phyloP scores from a whole-genome alignment of 2,888 invertebrate species.

The Sepioteuthis lessoniana region DNA sequence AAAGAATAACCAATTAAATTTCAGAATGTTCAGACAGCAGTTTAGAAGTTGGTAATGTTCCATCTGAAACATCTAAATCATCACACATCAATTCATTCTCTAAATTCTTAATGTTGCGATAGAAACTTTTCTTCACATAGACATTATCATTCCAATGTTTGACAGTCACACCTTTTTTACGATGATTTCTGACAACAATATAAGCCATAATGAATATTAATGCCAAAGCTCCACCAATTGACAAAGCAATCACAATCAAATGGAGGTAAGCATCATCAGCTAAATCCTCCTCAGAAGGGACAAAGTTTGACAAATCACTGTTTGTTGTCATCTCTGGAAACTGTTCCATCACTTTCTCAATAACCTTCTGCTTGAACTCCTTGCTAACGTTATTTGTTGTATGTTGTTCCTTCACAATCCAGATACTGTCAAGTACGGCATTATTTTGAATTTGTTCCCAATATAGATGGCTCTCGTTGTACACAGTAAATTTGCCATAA shows the following conservation, averaged over 20 bases:
- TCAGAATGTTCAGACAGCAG: slow-evolving; percentile 53
- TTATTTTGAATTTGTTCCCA: slow-evolving; percentile 61
- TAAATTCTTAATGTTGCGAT: slow-evolving; percentile 46
- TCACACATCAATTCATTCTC: slow-evolving; percentile 39
- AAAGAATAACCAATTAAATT: neutral
- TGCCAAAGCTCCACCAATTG: neutral
- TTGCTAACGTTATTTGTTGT: slow-evolving; percentile 35
- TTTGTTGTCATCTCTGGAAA: neutral
- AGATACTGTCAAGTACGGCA: slow-evolving; percentile 61
- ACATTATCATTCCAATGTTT: slow-evolving; percentile 35
- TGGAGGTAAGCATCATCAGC: neutral
- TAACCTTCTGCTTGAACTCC: slow-evolving; percentile 19
- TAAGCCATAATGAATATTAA: neutral
- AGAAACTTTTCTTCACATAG: slow-evolving; percentile 41
- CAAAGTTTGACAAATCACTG: neutral
- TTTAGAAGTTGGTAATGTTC: slow-evolving; percentile 55
- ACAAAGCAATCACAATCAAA: slow-evolving; percentile 17
- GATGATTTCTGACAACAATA: neutral
- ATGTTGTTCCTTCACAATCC: slow-evolving; percentile 61
- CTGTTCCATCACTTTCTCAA: slow-evolving; percentile 16
- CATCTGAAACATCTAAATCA: slow-evolving; percentile 58
- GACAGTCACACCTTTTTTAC: neutral
- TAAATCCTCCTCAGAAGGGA: neutral
- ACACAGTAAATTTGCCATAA: slow-evolving; percentile 60
- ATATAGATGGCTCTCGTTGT: slow-evolving; percentile 60